Conservation (phyloP, 2,113 vertebrate species). For the Gnathonemus echidnorhynchus region DNA sequence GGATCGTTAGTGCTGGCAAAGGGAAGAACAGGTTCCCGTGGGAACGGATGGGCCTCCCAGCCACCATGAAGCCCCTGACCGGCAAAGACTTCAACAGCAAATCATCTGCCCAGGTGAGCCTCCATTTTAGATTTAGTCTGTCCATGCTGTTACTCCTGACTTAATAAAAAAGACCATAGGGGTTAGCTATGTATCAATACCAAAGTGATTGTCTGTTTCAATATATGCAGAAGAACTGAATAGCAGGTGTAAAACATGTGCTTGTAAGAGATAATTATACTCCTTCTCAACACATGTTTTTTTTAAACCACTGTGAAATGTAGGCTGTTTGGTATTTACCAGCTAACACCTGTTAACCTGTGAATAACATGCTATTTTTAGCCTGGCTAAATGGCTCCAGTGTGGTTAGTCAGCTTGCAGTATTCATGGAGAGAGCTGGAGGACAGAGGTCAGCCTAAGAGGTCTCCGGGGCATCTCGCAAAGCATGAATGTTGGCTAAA, state of each 20-base stretch:
- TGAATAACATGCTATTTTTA: neutral
- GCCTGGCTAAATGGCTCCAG: neutral
- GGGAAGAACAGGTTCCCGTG: constrained; percentile 87
- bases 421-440: neutral
- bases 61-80: constrained; percentile 41
- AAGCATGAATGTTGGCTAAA: neutral
- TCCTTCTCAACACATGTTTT: neutral
- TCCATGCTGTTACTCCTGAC: neutral
- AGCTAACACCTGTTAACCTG: neutral
- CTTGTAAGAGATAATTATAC: neutral
- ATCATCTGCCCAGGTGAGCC: constrained; percentile 68
- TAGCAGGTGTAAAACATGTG: neutral
- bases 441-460: neutral
- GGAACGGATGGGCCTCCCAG: constrained; percentile 62
- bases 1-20: constrained; percentile 79
- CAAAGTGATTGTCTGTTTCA: neutral
- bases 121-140: neutral
- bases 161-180: neutral
- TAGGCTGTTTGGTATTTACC: neutral
- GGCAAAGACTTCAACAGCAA: constrained; percentile 37
- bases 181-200: neutral
- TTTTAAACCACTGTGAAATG: neutral
- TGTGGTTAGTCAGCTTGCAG: neutral
- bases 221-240: neutral
- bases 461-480: neutral